phyloP scores from a whole-genome alignment of 92 coral and sea anemone species.

The Porites divaricata region DNA sequence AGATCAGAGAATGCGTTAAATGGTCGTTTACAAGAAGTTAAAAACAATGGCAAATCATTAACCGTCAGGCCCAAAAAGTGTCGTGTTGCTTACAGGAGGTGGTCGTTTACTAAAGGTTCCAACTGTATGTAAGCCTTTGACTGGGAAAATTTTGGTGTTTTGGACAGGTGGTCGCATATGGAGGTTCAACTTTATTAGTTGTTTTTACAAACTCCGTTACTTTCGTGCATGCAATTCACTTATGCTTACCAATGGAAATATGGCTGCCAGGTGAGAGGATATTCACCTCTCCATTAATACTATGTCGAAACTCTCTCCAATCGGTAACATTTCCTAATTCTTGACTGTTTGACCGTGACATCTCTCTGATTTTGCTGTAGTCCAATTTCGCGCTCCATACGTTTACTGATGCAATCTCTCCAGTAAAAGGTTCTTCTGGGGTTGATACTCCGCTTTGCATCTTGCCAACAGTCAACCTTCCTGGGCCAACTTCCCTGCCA shows the following conservation, averaged over 20 bases:
- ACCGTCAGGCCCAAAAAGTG: no score
- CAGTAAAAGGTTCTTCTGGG: neutral
- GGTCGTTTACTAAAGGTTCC: no score
- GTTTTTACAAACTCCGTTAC: no score
- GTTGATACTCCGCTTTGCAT: neutral
- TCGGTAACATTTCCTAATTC: constrained; percentile 11
- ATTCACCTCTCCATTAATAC: neutral
- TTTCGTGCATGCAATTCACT: no score
- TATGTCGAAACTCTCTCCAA: constrained; percentile 18
- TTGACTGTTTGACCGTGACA: constrained; percentile 5
- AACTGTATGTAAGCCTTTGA: no score
- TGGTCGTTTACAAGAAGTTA: no score
- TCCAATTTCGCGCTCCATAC: constrained; percentile 10
- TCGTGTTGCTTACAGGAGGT: no score
- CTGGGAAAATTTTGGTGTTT: no score
- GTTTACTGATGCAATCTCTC: neutral
- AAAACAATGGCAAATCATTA: no score
- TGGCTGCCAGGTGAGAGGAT: neutral
- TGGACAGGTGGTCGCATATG: no score
- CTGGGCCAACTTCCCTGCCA: neutral
- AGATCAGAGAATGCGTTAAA: no score
- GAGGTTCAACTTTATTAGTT: no score
- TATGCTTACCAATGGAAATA: neutral
- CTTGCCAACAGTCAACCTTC: constrained; percentile 24
- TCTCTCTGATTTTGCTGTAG: neutral